Evolutionary conservation across 2,113 vertebrate species (phyloP).

Genomic region (Forbesichthys agassizii): DNA sequence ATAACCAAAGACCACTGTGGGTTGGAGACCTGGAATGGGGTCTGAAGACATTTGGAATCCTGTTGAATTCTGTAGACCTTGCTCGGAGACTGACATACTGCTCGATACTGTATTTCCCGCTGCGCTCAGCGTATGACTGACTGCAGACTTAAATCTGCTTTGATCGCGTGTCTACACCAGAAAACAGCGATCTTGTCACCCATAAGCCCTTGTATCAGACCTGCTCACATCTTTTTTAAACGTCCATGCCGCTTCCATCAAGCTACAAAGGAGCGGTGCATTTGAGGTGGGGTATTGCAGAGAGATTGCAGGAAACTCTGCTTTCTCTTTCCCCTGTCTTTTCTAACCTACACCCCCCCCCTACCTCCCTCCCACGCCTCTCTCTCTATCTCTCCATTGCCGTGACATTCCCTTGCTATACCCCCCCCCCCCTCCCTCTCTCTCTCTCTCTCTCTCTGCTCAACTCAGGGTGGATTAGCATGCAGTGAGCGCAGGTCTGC

Average conservation of each 20-base stretch:
- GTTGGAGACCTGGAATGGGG: too few species aligned
- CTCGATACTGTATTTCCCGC: background rate
- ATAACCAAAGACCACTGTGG: too few species aligned
- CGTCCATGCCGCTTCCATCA: slow-evolving; percentile 38
- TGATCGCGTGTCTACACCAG: slow-evolving; percentile 45
- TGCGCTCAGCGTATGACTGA: slow-evolving; percentile 40
- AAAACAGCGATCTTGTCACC: slow-evolving; percentile 54
- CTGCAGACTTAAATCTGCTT: slow-evolving; percentile 30
- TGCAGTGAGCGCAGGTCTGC: slow-evolving; percentile 1
- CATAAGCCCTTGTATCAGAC: slow-evolving; percentile 27
- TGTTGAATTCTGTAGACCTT: too few species aligned
- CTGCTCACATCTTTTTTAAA: slow-evolving; percentile 38
- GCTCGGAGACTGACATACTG: slow-evolving; percentile 3
- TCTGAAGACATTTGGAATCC: too few species aligned
- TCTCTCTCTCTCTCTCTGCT: slow-evolving; percentile 3
- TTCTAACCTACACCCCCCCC: too few species aligned
- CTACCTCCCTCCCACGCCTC: background rate
- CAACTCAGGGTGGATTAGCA: slow-evolving; percentile 2
- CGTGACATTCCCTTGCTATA: too few species aligned
- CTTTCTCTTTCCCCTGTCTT: slow-evolving; percentile 12
- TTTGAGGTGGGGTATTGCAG: slow-evolving; percentile 53
- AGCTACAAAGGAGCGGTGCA: slow-evolving; percentile 58
- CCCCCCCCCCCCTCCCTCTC: background rate
- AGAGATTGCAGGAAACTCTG: slow-evolving; percentile 52
- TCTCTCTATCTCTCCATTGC: slow-evolving; percentile 22